These are phyloP conservation scores for Pyralis farinalis DNA, from an alignment of 2,888 invertebrate genomes.

Conservation along the genomic window DNA sequence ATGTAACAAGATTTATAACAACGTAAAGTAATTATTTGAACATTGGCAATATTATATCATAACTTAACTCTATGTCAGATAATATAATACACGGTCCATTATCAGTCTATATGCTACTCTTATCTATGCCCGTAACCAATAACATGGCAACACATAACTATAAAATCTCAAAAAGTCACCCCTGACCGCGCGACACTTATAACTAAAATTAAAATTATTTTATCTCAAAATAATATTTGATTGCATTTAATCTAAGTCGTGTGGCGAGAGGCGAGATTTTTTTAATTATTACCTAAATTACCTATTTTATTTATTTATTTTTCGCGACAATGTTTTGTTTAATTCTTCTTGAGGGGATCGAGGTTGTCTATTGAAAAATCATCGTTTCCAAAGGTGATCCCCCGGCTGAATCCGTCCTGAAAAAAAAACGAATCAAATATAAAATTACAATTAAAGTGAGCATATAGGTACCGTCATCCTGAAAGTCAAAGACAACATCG, in stretches of 20 bases:
- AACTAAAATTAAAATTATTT: constrained; percentile 32
- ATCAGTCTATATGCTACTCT: no score
- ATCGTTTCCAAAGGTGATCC: constrained; percentile 93
- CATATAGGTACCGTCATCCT: no score
- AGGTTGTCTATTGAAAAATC: constrained; percentile 97
- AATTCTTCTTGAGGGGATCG: constrained; percentile 93
- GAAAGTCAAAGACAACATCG: no score
- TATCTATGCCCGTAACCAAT: constrained; percentile 48
- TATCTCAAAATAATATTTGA: constrained; percentile 30
- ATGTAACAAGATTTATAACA: no score
- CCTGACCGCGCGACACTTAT: constrained; percentile 54
- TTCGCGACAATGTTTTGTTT: constrained; percentile 32
- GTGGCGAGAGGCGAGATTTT: constrained; percentile 48
- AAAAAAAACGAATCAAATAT: no score
- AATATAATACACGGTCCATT: no score
- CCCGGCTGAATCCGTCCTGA: constrained; percentile 94
- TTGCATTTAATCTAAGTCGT: constrained; percentile 51
- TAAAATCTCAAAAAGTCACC: constrained; percentile 35
- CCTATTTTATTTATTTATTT: constrained; percentile 33
- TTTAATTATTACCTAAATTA: constrained; percentile 35
- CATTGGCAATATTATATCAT: no score
- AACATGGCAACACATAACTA: constrained; percentile 64
- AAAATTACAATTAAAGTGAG: no score
- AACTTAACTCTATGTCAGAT: no score
- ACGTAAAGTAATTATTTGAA: no score